Conservation (phyloP, 2,888 invertebrate genomes). For the Hirtodrosophila duncani region DNA sequence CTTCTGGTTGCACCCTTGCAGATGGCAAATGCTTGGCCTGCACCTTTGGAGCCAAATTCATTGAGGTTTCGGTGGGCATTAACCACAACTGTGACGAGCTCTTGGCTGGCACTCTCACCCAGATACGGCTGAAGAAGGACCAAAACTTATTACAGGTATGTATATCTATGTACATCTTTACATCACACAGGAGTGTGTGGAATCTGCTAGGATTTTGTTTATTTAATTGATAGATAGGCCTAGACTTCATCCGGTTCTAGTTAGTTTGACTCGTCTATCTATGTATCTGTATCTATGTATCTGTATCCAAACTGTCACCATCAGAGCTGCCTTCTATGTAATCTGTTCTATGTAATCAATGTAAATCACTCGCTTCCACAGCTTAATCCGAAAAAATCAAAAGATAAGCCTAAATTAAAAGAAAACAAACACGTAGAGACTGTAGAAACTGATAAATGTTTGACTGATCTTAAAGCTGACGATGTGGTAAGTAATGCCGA, state of each 20-base stretch:
- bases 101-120: conserved; percentile 93
- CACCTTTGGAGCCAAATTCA: conserved; percentile 94
- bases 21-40: conserved; percentile 96
- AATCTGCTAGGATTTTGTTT: not conserved
- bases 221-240: conserved; percentile 2
- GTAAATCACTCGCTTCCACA: conserved; percentile 57
- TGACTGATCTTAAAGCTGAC: conserved; percentile 75
- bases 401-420: conserved; percentile 72
- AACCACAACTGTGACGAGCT: conserved; percentile 98
- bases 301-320: too few relatives aligned
- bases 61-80: conserved; percentile 96
- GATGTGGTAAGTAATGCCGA: conserved; percentile 75
- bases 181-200: too few relatives aligned
- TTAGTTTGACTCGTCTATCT: too few relatives aligned
- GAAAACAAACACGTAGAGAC: conserved; percentile 65
- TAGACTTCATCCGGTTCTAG: too few relatives aligned
- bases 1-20: conserved; percentile 78
- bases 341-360: conserved; percentile 49
- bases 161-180: too few relatives aligned
- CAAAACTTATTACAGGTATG: conserved; percentile 80
- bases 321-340: too few relatives aligned
- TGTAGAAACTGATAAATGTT: conserved; percentile 72
- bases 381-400: conserved; percentile 62
- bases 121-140: conserved; percentile 90
- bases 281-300: too few relatives aligned